These are phyloP conservation scores for Ornithoptera alexandrae DNA, from an alignment of 2,888 invertebrate species.

Conservation along the genomic window DNA sequence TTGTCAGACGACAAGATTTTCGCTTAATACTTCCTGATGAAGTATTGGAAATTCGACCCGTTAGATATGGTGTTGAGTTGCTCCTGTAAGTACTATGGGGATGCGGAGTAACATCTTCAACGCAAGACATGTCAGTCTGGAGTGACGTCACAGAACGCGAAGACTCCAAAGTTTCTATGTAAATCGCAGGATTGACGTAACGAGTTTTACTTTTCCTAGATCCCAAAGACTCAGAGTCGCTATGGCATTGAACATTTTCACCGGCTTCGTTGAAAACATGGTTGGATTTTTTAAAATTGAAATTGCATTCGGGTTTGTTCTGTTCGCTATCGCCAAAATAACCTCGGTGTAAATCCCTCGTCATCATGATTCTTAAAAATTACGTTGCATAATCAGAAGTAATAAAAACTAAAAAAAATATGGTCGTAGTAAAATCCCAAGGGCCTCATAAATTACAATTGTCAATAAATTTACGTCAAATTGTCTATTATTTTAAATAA, in stretches of 20 bases:
- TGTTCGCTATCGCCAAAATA: constrained; percentile 67
- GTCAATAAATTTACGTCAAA: constrained; percentile 16
- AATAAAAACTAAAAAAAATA: constrained; percentile 23
- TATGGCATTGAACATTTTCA: constrained; percentile 66
- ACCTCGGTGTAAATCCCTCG: constrained; percentile 57
- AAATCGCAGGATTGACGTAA: constrained; percentile 82
- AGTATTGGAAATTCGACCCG: constrained; percentile 57
- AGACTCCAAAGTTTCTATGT: constrained; percentile 73
- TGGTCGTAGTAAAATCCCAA: constrained; percentile 19
- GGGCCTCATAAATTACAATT: constrained; percentile 11
- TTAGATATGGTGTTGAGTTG: constrained; percentile 68
- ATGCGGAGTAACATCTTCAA: constrained; percentile 67
- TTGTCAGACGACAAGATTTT: constrained; percentile 60
- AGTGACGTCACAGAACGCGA: constrained; percentile 68
- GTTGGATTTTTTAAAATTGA: constrained; percentile 49
- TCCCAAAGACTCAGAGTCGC: constrained; percentile 66
- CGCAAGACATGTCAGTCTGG: constrained; percentile 52
- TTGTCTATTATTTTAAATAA: constrained; percentile 16
- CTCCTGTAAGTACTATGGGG: constrained; percentile 69
- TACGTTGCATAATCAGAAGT: constrained; percentile 28
- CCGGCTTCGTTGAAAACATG: constrained; percentile 72
- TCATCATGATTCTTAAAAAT: constrained; percentile 44
- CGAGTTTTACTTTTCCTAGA: constrained; percentile 70
- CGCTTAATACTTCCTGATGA: constrained; percentile 64
- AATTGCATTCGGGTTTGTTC: constrained; percentile 44